phyloP scores from a whole-genome alignment of 2,113 vertebrate species.

The Epinephelus cyanopodus region DNA sequence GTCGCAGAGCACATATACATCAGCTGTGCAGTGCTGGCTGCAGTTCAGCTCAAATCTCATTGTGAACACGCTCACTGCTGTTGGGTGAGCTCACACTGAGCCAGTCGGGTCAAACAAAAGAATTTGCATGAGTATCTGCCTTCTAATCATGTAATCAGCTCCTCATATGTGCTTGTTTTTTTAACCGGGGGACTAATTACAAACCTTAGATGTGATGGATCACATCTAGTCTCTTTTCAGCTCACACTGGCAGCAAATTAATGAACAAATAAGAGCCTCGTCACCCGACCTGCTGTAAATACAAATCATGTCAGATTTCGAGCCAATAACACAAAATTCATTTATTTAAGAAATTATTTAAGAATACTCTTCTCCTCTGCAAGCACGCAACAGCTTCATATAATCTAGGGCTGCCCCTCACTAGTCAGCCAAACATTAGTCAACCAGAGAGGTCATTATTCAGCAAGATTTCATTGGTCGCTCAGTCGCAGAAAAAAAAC shows the following conservation, averaged over 20 bases:
- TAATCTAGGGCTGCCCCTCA: no score
- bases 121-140: conserved; percentile 12
- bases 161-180: not conserved
- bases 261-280: not conserved
- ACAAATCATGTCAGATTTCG: not conserved
- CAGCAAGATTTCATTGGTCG: no score
- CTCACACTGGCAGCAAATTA: not conserved
- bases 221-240: not conserved
- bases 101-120: conserved; percentile 21
- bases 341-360: no score
- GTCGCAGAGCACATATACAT: conserved; percentile 22
- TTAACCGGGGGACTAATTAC: conserved; percentile 8
- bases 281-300: not conserved
- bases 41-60: conserved; percentile 20
- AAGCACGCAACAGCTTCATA: no score
- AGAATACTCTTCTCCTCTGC: not conserved
- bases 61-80: conserved; percentile 20
- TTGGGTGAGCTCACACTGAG: conserved; percentile 20
- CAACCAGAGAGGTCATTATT: no score
- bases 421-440: no score
- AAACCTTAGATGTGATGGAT: conserved; percentile 14
- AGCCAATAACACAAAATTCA: not conserved
- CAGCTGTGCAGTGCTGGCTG: conserved; percentile 44
- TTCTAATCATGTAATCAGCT: conserved; percentile 45
- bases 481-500: no score